These are phyloP conservation scores for Syngnathus typhle DNA, from an alignment of 2,113 vertebrate species.

Conservation along the genomic window DNA sequence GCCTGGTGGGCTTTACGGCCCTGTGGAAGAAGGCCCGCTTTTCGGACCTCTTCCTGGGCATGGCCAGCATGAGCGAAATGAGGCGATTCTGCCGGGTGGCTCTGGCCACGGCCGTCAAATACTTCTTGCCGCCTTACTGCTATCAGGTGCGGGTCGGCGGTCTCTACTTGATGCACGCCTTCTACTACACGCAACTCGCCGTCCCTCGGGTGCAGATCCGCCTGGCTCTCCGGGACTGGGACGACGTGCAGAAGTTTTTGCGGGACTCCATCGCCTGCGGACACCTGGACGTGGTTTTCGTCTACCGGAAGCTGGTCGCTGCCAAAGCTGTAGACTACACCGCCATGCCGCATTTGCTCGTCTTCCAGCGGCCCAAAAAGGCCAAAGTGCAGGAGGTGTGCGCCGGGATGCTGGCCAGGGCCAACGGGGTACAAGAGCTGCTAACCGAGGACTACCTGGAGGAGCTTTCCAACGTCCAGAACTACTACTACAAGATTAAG, in stretches of 20 bases:
- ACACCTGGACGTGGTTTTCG: conserved; percentile 82
- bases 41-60: conserved; percentile 75
- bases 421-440: conserved; percentile 41
- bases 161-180: conserved; percentile 84
- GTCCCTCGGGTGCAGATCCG: conserved; percentile 80
- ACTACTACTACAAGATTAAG: conserved; percentile 84
- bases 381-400: conserved; percentile 27
- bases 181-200: conserved; percentile 80
- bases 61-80: conserved; percentile 54
- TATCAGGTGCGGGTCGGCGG: conserved; percentile 90
- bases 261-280: conserved; percentile 71
- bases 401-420: conserved; percentile 43
- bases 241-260: conserved; percentile 73
- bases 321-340: conserved; percentile 80
- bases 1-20: conserved; percentile 78
- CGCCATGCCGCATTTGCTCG: conserved; percentile 78
- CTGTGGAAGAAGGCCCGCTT: conserved; percentile 83
- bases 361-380: conserved; percentile 51
- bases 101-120: conserved; percentile 75
- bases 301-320: conserved; percentile 73
- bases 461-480: conserved; percentile 83
- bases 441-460: conserved; percentile 53
- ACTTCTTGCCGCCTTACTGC: conserved; percentile 83
- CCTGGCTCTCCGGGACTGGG: conserved; percentile 82
- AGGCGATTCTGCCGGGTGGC: conserved; percentile 73